Percentiles rank a stretch among this genome's conserved stretches.
These are phyloP conservation scores for Lasioglossum oenotherae DNA, from an alignment of 2,888 invertebrate genomes.

Conservation along the genomic window DNA sequence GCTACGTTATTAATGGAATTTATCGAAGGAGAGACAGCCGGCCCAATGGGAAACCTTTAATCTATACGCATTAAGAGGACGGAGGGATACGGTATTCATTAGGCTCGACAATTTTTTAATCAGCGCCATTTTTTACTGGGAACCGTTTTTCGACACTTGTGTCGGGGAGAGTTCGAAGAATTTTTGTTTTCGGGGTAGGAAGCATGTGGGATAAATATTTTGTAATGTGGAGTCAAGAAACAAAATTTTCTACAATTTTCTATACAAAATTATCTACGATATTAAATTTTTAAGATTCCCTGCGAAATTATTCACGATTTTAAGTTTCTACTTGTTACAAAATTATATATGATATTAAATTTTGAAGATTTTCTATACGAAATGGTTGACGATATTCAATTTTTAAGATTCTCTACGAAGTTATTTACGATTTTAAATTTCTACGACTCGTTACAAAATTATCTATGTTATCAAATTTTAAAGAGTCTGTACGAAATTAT, in stretches of 20 bases:
- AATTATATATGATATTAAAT: no score
- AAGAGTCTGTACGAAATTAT: no score
- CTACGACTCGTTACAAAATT: background rate
- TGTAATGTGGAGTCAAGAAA: background rate
- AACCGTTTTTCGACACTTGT: background rate
- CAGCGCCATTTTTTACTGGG: background rate
- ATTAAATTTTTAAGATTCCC: no score
- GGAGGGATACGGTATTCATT: slow-evolving; percentile 19
- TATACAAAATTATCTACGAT: background rate
- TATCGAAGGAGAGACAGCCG: slow-evolving; percentile 35
- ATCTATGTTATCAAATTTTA: no score
- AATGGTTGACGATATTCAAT: no score
- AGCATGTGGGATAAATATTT: no score
- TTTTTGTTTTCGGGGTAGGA: background rate
- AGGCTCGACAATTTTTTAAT: slow-evolving; percentile 21
- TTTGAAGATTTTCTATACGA: no score
- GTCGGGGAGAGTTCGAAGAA: no score
- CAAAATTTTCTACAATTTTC: background rate
- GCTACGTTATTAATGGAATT: slow-evolving; percentile 61
- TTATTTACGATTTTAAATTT: no score
- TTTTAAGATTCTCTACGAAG: no score
- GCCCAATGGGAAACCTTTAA: slow-evolving; percentile 40
- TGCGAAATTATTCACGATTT: no score
- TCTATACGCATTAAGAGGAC: slow-evolving; percentile 41
- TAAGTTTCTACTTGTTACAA: no score